phyloP scores from a whole-genome alignment of 2,113 vertebrate species.

The Enhydra lutris region DNA sequence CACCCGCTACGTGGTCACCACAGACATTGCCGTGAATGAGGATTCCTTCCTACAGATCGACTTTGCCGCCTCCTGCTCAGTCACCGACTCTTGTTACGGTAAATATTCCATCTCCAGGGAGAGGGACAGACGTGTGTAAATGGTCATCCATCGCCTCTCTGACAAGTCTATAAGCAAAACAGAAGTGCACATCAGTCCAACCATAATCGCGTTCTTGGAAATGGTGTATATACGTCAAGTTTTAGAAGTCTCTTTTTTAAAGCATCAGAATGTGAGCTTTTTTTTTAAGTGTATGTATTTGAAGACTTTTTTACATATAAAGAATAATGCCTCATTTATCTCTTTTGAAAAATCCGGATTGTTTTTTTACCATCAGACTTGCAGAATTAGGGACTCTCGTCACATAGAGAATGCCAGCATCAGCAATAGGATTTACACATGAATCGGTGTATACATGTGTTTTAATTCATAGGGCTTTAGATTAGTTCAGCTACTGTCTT shows the following conservation, averaged over 20 bases:
- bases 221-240: background rate
- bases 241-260: constrained; percentile 13
- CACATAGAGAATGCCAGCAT: background rate
- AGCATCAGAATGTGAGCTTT: background rate
- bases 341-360: background rate
- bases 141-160: background rate
- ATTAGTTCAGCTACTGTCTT: background rate
- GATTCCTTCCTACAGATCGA: constrained; percentile 98
- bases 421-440: background rate
- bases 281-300: background rate
- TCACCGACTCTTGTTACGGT: constrained; percentile 98
- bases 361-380: background rate
- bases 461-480: background rate
- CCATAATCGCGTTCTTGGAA: background rate
- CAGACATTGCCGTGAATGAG: constrained; percentile 94
- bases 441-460: background rate
- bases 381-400: background rate
- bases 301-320: background rate
- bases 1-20: constrained; percentile 96
- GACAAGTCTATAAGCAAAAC: background rate
- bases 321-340: background rate
- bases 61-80: constrained; percentile 98
- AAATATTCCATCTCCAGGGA: constrained; percentile 64
- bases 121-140: background rate
- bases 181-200: background rate